These are phyloP conservation scores for Chrysocyon brachyurus DNA, from an alignment of 2,797 vertebrate species.

Conservation along the genomic window DNA sequence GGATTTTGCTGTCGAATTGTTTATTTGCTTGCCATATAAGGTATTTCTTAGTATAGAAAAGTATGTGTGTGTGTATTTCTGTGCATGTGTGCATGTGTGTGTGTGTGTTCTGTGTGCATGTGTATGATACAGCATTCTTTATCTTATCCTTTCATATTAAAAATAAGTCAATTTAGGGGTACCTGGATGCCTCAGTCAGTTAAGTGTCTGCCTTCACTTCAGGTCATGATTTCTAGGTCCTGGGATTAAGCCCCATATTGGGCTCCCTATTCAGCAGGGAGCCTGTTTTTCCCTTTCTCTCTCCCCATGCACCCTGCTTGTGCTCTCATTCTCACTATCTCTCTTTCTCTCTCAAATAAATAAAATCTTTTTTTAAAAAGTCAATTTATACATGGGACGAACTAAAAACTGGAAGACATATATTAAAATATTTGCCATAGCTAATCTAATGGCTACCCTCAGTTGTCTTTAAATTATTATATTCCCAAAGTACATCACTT, in stretches of 20 bases:
- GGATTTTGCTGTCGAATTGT: background rate
- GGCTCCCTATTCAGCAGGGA: too few relatives aligned
- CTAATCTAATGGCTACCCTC: background rate
- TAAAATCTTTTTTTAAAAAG: background rate
- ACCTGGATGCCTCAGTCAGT: too few relatives aligned
- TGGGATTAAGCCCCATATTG: too few relatives aligned
- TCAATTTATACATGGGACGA: background rate
- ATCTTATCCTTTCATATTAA: slow-evolving; percentile 3
- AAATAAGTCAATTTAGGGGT: background rate
- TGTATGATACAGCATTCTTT: background rate
- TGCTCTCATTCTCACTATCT: too few relatives aligned
- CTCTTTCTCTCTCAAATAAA: too few relatives aligned
- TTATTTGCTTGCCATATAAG: background rate
- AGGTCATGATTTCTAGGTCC: too few relatives aligned
- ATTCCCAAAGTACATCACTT: background rate
- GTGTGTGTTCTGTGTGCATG: background rate
- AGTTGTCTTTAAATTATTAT: background rate
- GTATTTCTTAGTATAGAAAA: background rate
- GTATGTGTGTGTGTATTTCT: background rate
- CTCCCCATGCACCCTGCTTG: too few relatives aligned
- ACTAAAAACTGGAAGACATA: background rate
- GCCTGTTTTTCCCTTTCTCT: too few relatives aligned
- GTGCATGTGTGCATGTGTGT: background rate
- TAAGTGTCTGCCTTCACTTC: too few relatives aligned
- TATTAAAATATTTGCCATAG: background rate